Evolutionary conservation across 2,113 vertebrate genomes (phyloP).

Genomic region (Phyllostomus discolor): DNA sequence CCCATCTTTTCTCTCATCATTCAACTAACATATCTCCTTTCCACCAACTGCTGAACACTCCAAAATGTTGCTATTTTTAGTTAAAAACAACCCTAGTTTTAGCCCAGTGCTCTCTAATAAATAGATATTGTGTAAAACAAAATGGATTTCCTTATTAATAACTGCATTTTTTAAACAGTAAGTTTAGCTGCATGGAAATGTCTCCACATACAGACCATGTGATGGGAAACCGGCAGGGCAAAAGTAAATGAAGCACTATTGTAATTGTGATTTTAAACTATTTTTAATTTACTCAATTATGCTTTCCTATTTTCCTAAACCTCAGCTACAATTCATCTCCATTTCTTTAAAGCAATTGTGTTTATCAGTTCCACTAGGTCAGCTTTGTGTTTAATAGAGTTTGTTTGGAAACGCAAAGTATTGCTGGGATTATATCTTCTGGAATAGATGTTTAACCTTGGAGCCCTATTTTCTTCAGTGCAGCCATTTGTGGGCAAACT

Average conservation of each 20-base stretch:
- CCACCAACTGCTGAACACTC: neutral
- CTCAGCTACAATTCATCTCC: conserved; percentile 51
- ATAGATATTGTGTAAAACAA: conserved; percentile 1
- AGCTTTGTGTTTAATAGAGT: conserved; percentile 49
- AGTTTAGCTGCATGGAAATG: neutral
- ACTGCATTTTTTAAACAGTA: conserved; percentile 33
- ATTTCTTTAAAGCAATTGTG: conserved; percentile 39
- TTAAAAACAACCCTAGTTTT: conserved; percentile 10
- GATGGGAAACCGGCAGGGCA: neutral
- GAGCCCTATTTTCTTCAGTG: neutral
- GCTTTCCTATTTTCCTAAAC: conserved; percentile 55
- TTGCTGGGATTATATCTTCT: neutral
- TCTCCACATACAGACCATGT: neutral
- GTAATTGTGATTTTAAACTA: conserved; percentile 60
- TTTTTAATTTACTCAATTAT: conserved; percentile 68
- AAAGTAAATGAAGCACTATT: conserved; percentile 49
- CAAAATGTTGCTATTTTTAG: neutral
- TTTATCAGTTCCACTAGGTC: conserved; percentile 60
- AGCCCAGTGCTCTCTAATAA: neutral
- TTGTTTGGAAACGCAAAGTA: conserved; percentile 31
- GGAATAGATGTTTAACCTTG: conserved; percentile 25
- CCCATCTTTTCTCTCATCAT: neutral
- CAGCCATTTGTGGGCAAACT: conserved; percentile 18
- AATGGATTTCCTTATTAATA: conserved; percentile 47
- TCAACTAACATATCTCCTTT: neutral